Percentiles rank a stretch among this genome's conserved stretches.
Evolutionary conservation across 2,888 invertebrate species (phyloP).

Genomic region (Microctonus aethiopoides): DNA sequence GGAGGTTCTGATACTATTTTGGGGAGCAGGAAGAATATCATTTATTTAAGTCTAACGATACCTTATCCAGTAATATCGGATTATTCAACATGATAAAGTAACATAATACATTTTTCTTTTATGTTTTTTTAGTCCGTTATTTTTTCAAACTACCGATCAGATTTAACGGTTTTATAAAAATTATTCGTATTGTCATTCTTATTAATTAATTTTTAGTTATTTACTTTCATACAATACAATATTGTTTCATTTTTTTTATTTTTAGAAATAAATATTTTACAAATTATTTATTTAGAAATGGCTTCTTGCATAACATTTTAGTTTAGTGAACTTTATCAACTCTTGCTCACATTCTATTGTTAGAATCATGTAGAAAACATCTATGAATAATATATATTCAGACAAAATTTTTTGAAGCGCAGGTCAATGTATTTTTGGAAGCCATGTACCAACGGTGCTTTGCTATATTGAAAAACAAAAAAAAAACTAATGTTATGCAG

Average conservation of each 20-base stretch:
- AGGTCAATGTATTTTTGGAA: slow-evolving; percentile 64
- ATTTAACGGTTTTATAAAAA: too few species aligned
- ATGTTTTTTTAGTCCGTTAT: too few species aligned
- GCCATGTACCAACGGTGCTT: neutral
- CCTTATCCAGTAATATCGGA: slow-evolving; percentile 26
- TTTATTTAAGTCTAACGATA: slow-evolving; percentile 7
- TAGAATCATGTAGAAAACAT: slow-evolving; percentile 43
- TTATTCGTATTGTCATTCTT: too few species aligned
- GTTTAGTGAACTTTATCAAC: slow-evolving; percentile 60
- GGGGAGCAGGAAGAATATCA: slow-evolving; percentile 49
- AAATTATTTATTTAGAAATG: neutral
- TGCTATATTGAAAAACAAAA: too few species aligned
- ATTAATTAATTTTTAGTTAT: too few species aligned
- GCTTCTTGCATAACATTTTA: slow-evolving; percentile 51
- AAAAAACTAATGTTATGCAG: too few species aligned
- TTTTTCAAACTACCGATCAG: too few species aligned
- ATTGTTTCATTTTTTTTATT: too few species aligned
- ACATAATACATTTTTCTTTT: neutral
- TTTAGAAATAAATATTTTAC: too few species aligned
- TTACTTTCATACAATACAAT: too few species aligned
- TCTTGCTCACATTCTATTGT: slow-evolving; percentile 50
- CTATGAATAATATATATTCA: slow-evolving; percentile 62
- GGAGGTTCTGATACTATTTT: slow-evolving; percentile 55
- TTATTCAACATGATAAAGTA: neutral
- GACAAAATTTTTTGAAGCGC: slow-evolving; percentile 60